Evolutionary conservation across 2,113 vertebrate genomes (phyloP), one percentile per base, ranked within the genome.

Genomic region (Otis tarda): DNA sequence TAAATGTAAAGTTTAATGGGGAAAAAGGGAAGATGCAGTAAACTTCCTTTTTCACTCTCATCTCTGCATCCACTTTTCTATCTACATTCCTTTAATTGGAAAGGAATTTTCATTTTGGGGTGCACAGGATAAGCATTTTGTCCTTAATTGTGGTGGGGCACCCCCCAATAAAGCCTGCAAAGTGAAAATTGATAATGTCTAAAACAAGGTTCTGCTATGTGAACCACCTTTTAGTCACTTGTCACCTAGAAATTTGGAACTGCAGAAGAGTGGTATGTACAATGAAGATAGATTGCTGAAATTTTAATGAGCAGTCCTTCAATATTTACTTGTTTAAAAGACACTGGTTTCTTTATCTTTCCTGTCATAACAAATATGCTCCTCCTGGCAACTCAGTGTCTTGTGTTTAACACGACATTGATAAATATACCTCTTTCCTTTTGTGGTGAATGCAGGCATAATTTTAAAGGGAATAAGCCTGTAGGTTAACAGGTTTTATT

Each of bases 351-450:
- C 47, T 96, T 95, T 65, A 87, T 94, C 83, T 93, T 89, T 41
- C 47, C 50, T 96, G 91, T 94, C 95, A 95, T 91, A 96, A 95
- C 65, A 95, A 94, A 95, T 95, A 92, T 63, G 77, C 84, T 96
- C 61, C 69, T 82, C 45, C 82, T 94, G 77, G 86, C 77, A 94
- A 76, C 37, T 73, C 86, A 82, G 63, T 14, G 2, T 7, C 74
- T 89, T 33, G 3, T 79, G 57, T 87, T 94, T 79, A 95, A 69
- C 70, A 41, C 53, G 69, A 27, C 63, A 2, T 55, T 91, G 77
- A 94, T 65, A 94, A 95, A 94, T 57, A 67, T 4, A 50, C 56
- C 45, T 87, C 53, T 75, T 79, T 61, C 45, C 53, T 64, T 79
- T 41, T 8, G 9, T 79, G 45, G 64, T 3, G 10, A 80, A 55